These are phyloP conservation scores for Centruroides sculpturatus DNA, from an alignment of 1,140 invertebrate species.

Conservation along the genomic window DNA sequence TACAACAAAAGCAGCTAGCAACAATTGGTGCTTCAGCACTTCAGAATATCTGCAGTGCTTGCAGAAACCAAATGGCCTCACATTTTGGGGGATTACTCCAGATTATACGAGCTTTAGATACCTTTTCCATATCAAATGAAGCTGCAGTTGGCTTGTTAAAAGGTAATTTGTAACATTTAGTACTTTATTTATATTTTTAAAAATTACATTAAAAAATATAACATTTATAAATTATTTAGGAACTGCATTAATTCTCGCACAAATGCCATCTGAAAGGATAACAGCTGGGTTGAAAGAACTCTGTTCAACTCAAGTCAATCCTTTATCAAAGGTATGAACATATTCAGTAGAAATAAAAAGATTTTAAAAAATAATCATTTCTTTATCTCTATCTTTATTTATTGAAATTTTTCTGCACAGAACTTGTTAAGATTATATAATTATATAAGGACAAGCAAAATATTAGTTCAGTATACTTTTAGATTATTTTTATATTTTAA, in stretches of 20 bases:
- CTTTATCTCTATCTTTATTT: no score
- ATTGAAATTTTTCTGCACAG: no score
- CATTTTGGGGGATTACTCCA: constrained; percentile 69
- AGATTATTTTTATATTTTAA: no score
- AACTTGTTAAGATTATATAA: no score
- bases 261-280: constrained; percentile 45
- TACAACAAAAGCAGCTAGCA: constrained; percentile 57
- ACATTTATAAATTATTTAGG: constrained; percentile 27
- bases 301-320: constrained; percentile 56
- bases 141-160: constrained; percentile 69
- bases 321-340: constrained; percentile 38
- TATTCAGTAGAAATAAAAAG: no score
- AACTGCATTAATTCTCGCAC: constrained; percentile 47
- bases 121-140: constrained; percentile 59
- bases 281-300: constrained; percentile 57
- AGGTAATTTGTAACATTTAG: constrained; percentile 34
- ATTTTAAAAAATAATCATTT: no score
- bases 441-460: no score
- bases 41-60: constrained; percentile 50
- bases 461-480: no score
- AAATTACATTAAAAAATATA: no score
- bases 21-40: constrained; percentile 59
- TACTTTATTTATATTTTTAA: constrained; percentile 5
- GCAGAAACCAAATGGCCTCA: constrained; percentile 57
- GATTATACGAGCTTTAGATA: constrained; percentile 61